Evolutionary conservation across 2,113 vertebrate species (phyloP).

Genomic region (Tonatia bakeri): DNA sequence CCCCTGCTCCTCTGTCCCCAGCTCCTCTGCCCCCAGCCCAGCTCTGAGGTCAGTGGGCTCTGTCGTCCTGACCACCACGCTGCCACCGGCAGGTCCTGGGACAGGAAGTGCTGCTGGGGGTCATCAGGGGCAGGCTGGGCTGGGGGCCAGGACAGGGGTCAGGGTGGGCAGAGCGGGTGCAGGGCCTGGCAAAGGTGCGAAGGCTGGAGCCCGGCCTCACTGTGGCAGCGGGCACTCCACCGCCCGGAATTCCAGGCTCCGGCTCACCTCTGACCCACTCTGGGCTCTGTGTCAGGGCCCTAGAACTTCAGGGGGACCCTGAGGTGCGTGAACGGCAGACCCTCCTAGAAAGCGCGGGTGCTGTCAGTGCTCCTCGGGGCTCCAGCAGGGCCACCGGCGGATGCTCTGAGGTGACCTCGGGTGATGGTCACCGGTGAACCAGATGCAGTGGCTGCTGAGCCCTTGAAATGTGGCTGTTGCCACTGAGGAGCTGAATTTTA

Average conservation of each 20-base stretch:
- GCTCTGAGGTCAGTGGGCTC: not conserved
- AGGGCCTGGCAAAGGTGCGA: not conserved
- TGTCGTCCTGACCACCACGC: not conserved
- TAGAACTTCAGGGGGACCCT: not conserved
- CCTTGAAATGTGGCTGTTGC: not conserved
- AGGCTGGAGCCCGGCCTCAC: not conserved
- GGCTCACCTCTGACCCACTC: not conserved
- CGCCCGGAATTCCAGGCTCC: not conserved
- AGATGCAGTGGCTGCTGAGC: fast-evolving
- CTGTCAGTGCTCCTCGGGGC: fast-evolving
- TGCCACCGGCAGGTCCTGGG: not conserved
- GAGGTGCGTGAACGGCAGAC: not conserved
- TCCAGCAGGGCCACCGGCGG: fast-evolving
- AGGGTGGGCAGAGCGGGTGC: not conserved
- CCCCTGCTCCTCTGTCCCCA: not conserved
- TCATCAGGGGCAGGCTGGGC: not conserved
- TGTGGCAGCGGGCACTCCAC: not conserved
- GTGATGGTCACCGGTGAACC: fast-evolving
- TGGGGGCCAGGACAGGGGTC: not conserved
- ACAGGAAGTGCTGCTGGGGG: not conserved
- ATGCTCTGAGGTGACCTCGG: fast-evolving
- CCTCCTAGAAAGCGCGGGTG: not conserved
- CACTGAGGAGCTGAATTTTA: not conserved
- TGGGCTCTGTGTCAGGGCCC: not conserved
- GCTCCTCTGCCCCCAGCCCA: fast-evolving